A percentile compares a stretch with the other conserved stretches of the same genome.
phyloP scores from a whole-genome alignment of 2,113 vertebrate species.

The Odontophorus gujanensis region DNA sequence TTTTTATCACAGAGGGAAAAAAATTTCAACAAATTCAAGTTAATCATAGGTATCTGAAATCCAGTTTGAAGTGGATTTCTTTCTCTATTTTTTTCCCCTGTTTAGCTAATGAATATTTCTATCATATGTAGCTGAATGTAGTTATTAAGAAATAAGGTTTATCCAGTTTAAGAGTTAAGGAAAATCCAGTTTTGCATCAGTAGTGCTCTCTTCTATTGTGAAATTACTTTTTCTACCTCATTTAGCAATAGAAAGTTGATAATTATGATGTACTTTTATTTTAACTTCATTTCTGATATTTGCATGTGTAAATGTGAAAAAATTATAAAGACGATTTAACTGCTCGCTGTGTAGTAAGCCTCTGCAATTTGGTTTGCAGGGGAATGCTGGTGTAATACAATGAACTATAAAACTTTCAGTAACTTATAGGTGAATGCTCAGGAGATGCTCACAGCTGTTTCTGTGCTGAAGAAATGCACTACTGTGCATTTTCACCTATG shows the following conservation, averaged over 20 bases:
- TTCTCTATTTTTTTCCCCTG: neutral
- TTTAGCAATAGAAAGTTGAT: slow-evolving; percentile 15
- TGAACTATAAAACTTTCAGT: neutral
- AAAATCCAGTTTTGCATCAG: neutral
- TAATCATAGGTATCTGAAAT: neutral
- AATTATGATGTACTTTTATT: neutral
- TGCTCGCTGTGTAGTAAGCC: neutral
- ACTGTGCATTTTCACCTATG: neutral
- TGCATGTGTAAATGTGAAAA: neutral
- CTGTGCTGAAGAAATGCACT: neutral
- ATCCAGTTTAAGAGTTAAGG: neutral
- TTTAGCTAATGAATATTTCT: neutral
- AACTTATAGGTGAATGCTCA: neutral
- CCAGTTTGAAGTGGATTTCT: neutral
- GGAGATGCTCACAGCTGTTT: rapidly evolving
- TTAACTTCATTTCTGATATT: slow-evolving; percentile 1
- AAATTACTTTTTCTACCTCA: slow-evolving; percentile 56
- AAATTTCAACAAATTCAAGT: neutral
- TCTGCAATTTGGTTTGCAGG: neutral
- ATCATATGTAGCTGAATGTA: neutral
- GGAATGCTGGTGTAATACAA: neutral
- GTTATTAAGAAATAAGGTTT: neutral
- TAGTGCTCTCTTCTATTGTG: slow-evolving; percentile 19
- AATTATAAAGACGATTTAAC: neutral
- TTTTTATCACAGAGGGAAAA: neutral